Evolutionary conservation across 2,113 vertebrate species (phyloP), one percentile per base, ranked within the genome.

Genomic region (Rafetus swinhoei): DNA sequence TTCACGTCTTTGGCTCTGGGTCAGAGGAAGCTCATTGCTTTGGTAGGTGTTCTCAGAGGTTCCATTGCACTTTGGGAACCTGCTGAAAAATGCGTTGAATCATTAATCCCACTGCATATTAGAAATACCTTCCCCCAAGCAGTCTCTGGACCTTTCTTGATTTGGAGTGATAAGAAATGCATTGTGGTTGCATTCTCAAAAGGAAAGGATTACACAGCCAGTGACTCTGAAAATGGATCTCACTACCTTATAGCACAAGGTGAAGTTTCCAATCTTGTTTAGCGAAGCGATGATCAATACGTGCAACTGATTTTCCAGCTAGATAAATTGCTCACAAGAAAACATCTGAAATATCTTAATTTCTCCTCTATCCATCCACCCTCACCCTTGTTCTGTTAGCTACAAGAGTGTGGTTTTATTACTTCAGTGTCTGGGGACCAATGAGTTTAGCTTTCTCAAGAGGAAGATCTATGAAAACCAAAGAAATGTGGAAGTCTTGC

Each of bases 381-480:
- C 55, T 76, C 79, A 96, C 69, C 82, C 65, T 95, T 92, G 56
- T 87, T 94, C 95, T 87, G 56, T 84, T 82, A 90, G 87, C 90
- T 86, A 54, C 80, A 88, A 93, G 86, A 13, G 88, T 45, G 76
- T 24, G 76, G 57, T 79, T 96, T 93, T 93, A 92, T 95, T 94
- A 90, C 79, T 89, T 79, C 52, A 91, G 52, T 21, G 55, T 65
- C 57, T 82, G 88, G 86, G 54, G 56, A 76, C 18, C 0, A 1
- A 11, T 90, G 82, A 89, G 4, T 89, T 56, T 79, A 92, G 55
- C 15, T 84, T 94, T 81, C 82, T 57, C 8, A 29, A 86, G 86
- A 94, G 85, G 91, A 86, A 57, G 10, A 85, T 76, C 80, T 59
- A 81, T 9, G 24, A 80, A 74, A 85, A 87, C 15, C 27, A 80